Base-by-base conservation (phyloP, 2,888 invertebrate species). In the Habroteleia sp. region DNA sequence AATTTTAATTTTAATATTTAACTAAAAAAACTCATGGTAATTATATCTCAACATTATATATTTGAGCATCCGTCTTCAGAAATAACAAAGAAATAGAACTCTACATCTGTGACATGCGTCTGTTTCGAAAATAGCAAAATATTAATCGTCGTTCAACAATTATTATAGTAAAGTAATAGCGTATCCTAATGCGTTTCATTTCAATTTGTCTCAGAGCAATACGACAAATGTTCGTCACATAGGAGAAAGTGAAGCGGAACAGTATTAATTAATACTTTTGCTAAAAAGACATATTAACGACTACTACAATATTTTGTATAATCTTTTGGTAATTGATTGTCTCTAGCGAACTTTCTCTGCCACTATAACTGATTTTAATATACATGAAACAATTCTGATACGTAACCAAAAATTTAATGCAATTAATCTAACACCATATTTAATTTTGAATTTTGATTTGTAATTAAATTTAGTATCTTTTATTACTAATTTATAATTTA, bases 31-130 rank as follows among this genome's bases (percentile, higher is more conserved):
- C n/a, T n/a, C n/a, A n/a, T n/a, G n/a, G n/a, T n/a, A n/a, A n/a
- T n/a, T n/a, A n/a, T n/a, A n/a, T n/a, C n/a, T n/a, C n/a, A n/a
- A n/a, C n/a, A n/a, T n/a, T n/a, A n/a, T n/a, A n/a, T n/a, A n/a
- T n/a, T n/a, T n/a, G n/a, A n/a, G n/a, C n/a, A n/a, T n/a, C n/a
- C n/a, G n/a, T n/a, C n/a, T 31, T 10, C 17, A 37, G 13, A 42
- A 42, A 42, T 7, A 14, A 44, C 25, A 25, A 46, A 46, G 11
- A 62, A 48, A 20, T 39, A 48, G 50, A 63, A 50, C 63, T 63
- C 63, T 50, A 50, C 63, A 50, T 50, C 63, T 63, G 63, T 62
- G 48, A 62, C 46, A 35, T 27, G 31, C 16, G 50, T 50, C 50
- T 65, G 20, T 10, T 65, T 52, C 31, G 11, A 4, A 13, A 58